phyloP scores from a whole-genome alignment of 2,888 invertebrate genomes.

The Venusia cambrica region DNA sequence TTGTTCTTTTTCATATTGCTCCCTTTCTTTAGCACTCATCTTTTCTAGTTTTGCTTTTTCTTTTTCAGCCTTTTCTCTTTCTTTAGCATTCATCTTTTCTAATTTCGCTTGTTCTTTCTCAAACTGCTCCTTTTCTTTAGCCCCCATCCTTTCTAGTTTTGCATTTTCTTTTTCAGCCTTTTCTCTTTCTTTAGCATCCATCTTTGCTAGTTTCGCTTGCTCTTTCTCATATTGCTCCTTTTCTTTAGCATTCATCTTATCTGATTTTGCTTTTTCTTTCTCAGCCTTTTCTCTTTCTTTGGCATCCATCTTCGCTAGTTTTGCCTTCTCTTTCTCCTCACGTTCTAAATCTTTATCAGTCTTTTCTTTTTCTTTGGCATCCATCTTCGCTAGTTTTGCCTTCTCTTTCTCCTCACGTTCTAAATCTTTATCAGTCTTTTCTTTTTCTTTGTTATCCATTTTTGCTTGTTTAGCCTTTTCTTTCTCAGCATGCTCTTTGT shows the following conservation, averaged over 20 bases:
- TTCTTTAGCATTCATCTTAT: slow-evolving; percentile 12
- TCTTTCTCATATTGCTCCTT: slow-evolving; percentile 12
- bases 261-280: slow-evolving; percentile 12
- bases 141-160: slow-evolving; percentile 15
- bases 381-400: too few relatives aligned
- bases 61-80: slow-evolving; percentile 17
- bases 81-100: slow-evolving; percentile 18
- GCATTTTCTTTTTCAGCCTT: slow-evolving; percentile 10
- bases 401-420: too few relatives aligned
- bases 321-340: slow-evolving; percentile 18
- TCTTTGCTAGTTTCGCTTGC: slow-evolving; percentile 15
- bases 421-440: too few relatives aligned
- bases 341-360: too few relatives aligned
- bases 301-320: slow-evolving; percentile 8
- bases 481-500: too few relatives aligned
- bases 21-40: not conserved
- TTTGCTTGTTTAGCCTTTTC: too few relatives aligned
- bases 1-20: slow-evolving; percentile 10
- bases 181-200: slow-evolving; percentile 11
- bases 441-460: too few relatives aligned
- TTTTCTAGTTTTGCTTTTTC: slow-evolving; percentile 16
- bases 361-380: slow-evolving; percentile 17
- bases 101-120: too few relatives aligned
- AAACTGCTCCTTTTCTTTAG: slow-evolving; percentile 17
- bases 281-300: slow-evolving; percentile 14